phyloP scores from a whole-genome alignment of 2,797 vertebrate species.

The Platyrinchus mystaceus region DNA sequence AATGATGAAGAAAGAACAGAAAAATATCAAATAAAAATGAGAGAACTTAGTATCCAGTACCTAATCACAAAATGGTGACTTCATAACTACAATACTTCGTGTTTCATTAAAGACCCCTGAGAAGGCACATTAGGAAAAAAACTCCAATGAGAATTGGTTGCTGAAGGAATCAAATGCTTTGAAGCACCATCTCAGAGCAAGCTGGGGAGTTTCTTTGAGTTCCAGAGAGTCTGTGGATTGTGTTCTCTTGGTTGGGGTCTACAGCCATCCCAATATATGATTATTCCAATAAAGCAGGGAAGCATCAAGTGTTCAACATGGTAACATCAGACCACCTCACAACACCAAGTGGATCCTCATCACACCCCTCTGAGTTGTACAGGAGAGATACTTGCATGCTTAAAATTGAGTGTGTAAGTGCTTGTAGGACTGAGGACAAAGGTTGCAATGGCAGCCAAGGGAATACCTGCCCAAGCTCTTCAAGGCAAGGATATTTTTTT shows the following conservation, averaged over 20 bases:
- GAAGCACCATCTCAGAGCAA: not conserved
- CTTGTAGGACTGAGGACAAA: slow-evolving; percentile 38
- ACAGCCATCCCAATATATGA: not conserved
- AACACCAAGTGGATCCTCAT: not conserved
- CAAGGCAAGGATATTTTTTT: slow-evolving; percentile 53
- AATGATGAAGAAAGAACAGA: not conserved
- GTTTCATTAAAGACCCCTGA: not conserved
- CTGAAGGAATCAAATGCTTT: not conserved
- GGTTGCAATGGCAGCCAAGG: slow-evolving; percentile 29
- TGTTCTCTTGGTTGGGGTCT: not conserved
- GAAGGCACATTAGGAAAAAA: not conserved
- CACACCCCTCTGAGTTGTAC: not conserved
- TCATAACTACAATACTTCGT: not conserved
- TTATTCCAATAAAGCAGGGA: not conserved
- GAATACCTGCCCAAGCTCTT: slow-evolving; percentile 53
- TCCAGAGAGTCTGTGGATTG: not conserved
- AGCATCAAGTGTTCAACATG: not conserved
- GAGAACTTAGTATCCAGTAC: not conserved
- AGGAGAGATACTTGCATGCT: not conserved
- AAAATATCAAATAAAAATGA: not conserved
- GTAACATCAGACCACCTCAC: not conserved
- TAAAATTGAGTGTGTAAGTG: slow-evolving; percentile 4
- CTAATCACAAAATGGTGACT: not conserved
- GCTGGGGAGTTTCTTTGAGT: not conserved
- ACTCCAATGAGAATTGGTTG: not conserved